These are phyloP conservation scores for Coregonus suidteri DNA, from an alignment of 2,797 vertebrate species.

Conservation along the genomic window DNA sequence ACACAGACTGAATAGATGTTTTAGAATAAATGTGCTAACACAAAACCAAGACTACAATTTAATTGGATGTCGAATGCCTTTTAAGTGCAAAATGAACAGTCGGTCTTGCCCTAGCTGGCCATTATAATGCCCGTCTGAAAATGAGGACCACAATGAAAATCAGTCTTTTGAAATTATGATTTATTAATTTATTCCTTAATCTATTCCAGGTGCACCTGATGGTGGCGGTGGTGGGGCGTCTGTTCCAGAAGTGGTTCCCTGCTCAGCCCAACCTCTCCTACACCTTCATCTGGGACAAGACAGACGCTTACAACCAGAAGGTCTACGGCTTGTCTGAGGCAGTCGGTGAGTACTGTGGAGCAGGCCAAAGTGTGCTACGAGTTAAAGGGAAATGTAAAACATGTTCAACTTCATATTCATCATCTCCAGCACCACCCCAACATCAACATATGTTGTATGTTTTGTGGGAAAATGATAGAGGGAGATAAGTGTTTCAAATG, in stretches of 20 bases:
- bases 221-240: conserved; percentile 95
- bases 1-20: not conserved
- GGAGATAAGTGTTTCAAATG: too few relatives aligned
- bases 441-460: too few relatives aligned
- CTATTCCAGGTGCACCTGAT: conserved; percentile 87
- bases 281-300: conserved; percentile 99
- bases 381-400: not conserved
- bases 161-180: not conserved
- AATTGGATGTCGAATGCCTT: too few relatives aligned
- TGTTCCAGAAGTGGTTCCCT: conserved; percentile 98
- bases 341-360: conserved; percentile 82
- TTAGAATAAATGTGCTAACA: not conserved
- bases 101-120: not conserved
- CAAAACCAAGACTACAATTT: not conserved
- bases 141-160: not conserved
- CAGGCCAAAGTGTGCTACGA: too few relatives aligned
- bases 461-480: too few relatives aligned
- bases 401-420: not conserved
- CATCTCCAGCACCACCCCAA: too few relatives aligned
- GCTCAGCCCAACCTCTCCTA: conserved; percentile 95
- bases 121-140: not conserved
- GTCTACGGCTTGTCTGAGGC: conserved; percentile 95
- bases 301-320: conserved; percentile 94
- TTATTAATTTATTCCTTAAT: not conserved
- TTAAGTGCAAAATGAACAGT: not conserved